Percentiles rank a stretch among this genome's conserved stretches.
Conservation (phyloP, 1,140 invertebrate genomes). For the Sitobion miscanthi region DNA sequence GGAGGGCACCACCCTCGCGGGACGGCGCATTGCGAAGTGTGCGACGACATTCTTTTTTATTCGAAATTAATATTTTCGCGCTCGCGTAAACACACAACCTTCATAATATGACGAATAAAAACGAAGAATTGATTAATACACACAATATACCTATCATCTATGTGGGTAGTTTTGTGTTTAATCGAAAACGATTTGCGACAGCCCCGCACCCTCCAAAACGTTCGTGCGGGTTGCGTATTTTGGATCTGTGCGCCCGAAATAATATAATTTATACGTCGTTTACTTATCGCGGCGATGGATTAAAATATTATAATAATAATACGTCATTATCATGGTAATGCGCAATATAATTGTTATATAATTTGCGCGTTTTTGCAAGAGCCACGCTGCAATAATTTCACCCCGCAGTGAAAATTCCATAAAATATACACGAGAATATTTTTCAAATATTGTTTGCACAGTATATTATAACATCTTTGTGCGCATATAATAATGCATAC, state of each 20-base stretch:
- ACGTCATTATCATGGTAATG: neutral
- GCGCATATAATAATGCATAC: neutral
- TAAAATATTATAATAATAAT: neutral
- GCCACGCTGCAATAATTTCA: neutral
- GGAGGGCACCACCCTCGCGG: too few species aligned
- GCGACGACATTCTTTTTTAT: neutral
- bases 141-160: too few species aligned
- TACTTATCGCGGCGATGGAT: neutral
- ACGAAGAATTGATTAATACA: neutral
- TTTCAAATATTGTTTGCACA: neutral
- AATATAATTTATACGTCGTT: neutral
- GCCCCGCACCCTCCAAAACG: neutral
- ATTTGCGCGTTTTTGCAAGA: neutral
- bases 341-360: neutral
- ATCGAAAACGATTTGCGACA: neutral
- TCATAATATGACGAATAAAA: neutral
- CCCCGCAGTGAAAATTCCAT: neutral
- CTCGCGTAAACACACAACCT: neutral
- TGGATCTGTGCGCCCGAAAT: neutral
- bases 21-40: too few species aligned
- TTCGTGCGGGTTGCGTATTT: neutral
- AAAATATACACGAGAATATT: neutral
- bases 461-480: neutral
- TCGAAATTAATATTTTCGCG: neutral
- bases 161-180: neutral